phyloP scores from a whole-genome alignment of 2,113 vertebrate genomes.

The Varanus komodoensis region DNA sequence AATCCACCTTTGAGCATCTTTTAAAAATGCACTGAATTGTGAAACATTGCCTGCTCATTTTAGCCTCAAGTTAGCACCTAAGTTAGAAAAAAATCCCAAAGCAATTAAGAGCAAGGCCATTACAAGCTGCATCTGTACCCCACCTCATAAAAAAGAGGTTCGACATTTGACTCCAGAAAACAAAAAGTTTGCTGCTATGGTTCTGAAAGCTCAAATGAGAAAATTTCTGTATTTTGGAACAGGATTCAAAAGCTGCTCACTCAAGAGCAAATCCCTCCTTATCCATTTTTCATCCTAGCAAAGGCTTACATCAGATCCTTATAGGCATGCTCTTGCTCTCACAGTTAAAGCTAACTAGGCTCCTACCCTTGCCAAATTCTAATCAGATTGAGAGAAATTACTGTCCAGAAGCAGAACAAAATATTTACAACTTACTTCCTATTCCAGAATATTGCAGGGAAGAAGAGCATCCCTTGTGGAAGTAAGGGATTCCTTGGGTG shows the following conservation, averaged over 20 bases:
- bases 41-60: not conserved
- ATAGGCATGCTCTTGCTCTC: not conserved
- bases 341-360: not conserved
- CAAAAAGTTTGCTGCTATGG: not conserved
- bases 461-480: not conserved
- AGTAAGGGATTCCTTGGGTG: not conserved
- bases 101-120: not conserved
- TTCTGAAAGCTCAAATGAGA: not conserved
- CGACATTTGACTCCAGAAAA: not conserved
- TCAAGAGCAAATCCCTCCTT: not conserved
- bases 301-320: not conserved
- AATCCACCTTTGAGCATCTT: rapidly evolving
- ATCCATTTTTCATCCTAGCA: not conserved
- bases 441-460: not conserved
- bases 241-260: not conserved
- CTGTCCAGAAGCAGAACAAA: not conserved
- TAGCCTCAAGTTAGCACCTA: not conserved
- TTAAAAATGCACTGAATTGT: not conserved
- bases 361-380: not conserved
- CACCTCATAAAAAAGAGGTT: not conserved
- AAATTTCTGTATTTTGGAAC: not conserved
- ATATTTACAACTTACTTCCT: not conserved
- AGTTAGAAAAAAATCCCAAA: not conserved
- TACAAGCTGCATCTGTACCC: not conserved
- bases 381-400: not conserved